Evolutionary conservation across 2,888 invertebrate genomes (phyloP).

Genomic region (Plebejus argus): DNA sequence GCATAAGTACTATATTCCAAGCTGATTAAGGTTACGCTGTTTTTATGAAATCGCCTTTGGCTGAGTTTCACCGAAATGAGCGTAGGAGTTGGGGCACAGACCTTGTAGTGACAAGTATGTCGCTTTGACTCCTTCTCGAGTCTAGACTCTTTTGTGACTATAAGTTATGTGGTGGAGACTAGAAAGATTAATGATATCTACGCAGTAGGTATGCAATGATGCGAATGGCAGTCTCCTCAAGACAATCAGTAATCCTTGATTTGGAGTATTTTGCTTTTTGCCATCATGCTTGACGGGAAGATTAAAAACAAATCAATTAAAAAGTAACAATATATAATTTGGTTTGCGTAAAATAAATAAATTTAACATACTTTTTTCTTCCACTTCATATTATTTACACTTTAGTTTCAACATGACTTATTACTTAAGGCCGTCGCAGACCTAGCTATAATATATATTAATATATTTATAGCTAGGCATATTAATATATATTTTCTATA

Average conservation of each 20-base stretch:
- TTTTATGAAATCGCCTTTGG: background rate
- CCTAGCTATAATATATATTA: too few relatives aligned
- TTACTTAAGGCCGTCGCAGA: too few relatives aligned
- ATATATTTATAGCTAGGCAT: too few relatives aligned
- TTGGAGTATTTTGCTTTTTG: background rate
- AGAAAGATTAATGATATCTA: too few relatives aligned
- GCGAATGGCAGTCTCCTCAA: too few relatives aligned
- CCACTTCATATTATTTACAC: background rate
- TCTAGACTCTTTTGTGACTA: too few relatives aligned
- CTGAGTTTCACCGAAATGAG: background rate
- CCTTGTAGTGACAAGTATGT: background rate
- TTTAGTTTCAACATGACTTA: background rate
- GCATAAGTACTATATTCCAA: background rate
- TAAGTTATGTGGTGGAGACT: too few relatives aligned
- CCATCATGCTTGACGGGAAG: background rate
- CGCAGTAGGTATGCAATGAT: too few relatives aligned
- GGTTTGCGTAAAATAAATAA: background rate
- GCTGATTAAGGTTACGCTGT: background rate
- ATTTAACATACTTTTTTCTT: background rate
- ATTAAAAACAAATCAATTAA: conserved; percentile 12
- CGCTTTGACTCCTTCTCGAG: too few relatives aligned
- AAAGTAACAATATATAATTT: conserved; percentile 20
- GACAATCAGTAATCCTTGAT: too few relatives aligned
- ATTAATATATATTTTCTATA: too few relatives aligned
- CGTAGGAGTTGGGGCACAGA: background rate